These are phyloP conservation scores for Semotilus atromaculatus DNA, from an alignment of 2,797 vertebrate species.

Conservation along the genomic window DNA sequence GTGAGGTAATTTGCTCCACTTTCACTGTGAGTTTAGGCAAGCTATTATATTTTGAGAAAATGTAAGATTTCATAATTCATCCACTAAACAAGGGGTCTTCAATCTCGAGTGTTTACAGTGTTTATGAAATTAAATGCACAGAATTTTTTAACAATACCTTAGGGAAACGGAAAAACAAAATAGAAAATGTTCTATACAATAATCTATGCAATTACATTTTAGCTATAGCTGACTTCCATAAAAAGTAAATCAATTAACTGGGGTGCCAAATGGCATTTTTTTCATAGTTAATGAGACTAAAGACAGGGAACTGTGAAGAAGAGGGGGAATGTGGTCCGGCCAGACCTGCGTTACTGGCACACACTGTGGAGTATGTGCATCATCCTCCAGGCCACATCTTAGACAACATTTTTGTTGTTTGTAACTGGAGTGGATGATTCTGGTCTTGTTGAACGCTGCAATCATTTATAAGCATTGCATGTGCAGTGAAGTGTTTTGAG, in stretches of 20 bases:
- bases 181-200: background rate
- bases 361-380: background rate
- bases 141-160: background rate
- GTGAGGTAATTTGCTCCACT: background rate
- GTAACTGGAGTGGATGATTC: background rate
- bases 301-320: background rate
- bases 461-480: conserved; percentile 26
- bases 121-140: background rate
- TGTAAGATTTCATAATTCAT: background rate
- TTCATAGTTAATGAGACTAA: background rate
- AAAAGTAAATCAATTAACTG: background rate
- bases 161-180: background rate
- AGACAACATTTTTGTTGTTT: background rate
- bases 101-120: background rate
- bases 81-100: background rate
- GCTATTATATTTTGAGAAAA: background rate
- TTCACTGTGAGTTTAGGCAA: background rate
- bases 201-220: background rate
- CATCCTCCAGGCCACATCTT: background rate
- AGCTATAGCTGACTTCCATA: background rate
- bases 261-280: background rate
- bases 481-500: conserved; percentile 24
- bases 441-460: conserved; percentile 1
- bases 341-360: background rate
- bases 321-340: background rate